A percentile compares a stretch with the other conserved stretches of the same genome.
Evolutionary conservation across 2,888 invertebrate genomes (phyloP).

Genomic region (Furcula furcula): DNA sequence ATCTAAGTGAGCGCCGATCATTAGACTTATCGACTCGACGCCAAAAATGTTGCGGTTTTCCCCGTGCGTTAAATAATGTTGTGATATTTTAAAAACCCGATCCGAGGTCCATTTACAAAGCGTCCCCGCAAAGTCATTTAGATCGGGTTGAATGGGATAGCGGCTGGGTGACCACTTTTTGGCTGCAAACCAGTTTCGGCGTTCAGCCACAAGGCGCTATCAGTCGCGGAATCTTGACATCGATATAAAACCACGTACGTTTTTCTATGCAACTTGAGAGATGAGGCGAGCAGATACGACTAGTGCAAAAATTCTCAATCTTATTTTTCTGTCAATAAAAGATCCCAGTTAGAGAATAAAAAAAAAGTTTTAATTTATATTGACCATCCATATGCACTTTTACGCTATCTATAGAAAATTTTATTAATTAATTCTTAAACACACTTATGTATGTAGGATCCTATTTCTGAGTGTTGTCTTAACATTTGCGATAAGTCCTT

Average conservation of each 20-base stretch:
- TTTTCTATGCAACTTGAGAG: slow-evolving; percentile 47
- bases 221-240: slow-evolving; percentile 47
- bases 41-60: slow-evolving; percentile 23
- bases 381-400: too few relatives aligned
- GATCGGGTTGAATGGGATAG: slow-evolving; percentile 50
- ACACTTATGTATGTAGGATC: too few relatives aligned
- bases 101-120: slow-evolving; percentile 34
- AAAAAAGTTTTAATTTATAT: too few relatives aligned
- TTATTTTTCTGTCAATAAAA: too few relatives aligned
- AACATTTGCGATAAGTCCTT: too few relatives aligned
- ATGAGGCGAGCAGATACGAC: too few relatives aligned
- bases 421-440: too few relatives aligned
- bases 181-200: slow-evolving; percentile 49
- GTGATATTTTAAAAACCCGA: slow-evolving; percentile 38
- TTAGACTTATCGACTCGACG: not conserved
- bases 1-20: slow-evolving; percentile 31
- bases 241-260: slow-evolving; percentile 44
- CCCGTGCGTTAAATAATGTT: slow-evolving; percentile 35
- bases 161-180: slow-evolving; percentile 46
- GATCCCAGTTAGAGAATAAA: too few relatives aligned
- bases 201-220: slow-evolving; percentile 43
- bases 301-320: too few relatives aligned
- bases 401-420: too few relatives aligned
- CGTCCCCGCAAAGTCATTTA: slow-evolving; percentile 37
- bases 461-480: too few relatives aligned